Percentiles rank a stretch among this genome's conserved stretches.
phyloP scores from a whole-genome alignment of 1,140 invertebrate genomes.

The Pseudomyrmex gracilis region DNA sequence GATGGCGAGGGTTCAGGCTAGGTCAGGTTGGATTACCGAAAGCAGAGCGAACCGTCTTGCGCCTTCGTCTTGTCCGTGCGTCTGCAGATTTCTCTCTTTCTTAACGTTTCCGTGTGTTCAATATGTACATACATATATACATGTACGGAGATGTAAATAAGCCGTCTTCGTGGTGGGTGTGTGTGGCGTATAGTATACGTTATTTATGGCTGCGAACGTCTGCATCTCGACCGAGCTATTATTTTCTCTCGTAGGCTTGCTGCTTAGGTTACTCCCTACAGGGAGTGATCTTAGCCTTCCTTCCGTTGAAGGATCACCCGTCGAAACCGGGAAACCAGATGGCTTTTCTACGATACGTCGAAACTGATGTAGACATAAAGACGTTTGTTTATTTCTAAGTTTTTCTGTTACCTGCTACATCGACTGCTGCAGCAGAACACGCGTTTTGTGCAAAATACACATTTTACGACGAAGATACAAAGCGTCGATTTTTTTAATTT shows the following conservation, averaged over 20 bases:
- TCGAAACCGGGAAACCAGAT: conserved; percentile 47
- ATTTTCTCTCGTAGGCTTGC: conserved; percentile 38
- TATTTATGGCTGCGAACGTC: conserved; percentile 50
- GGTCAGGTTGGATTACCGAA: conserved; percentile 51
- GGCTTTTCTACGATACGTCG: conserved; percentile 35
- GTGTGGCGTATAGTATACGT: conserved; percentile 24
- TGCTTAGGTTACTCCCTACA: conserved; percentile 14
- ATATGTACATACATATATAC: background rate
- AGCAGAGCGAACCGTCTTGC: conserved; percentile 52
- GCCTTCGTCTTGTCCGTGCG: conserved; percentile 25
- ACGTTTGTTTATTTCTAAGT: conserved; percentile 47
- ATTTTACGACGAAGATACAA: conserved; percentile 3
- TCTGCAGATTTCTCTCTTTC: conserved; percentile 53
- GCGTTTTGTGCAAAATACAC: background rate
- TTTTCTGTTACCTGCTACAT: background rate
- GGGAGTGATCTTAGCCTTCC: conserved; percentile 11
- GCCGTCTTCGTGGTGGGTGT: conserved; percentile 20
- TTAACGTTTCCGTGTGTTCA: background rate
- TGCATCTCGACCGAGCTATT: conserved; percentile 41
- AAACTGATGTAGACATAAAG: conserved; percentile 35
- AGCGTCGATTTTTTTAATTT: background rate
- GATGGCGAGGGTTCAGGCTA: conserved; percentile 19
- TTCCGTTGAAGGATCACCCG: conserved; percentile 41
- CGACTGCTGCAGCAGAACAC: background rate
- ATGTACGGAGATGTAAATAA: conserved; percentile 38